These are phyloP conservation scores for Apodemus speciosus DNA, from an alignment of 2,113 vertebrate species.

Conservation along the genomic window DNA sequence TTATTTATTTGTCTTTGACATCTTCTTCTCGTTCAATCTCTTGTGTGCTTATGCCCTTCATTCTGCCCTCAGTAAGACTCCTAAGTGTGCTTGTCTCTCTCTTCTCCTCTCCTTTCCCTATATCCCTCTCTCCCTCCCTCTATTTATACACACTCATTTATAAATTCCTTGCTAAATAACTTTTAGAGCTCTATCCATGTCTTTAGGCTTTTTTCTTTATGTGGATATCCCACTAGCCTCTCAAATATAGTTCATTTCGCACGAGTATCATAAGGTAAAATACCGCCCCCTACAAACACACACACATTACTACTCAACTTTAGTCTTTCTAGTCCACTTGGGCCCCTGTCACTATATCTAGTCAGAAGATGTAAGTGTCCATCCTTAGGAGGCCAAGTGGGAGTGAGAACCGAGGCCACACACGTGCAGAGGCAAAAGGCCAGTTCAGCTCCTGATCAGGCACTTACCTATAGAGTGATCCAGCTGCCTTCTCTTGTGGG, in stretches of 20 bases:
- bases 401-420: too few relatives aligned
- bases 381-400: rapidly evolving
- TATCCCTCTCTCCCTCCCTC: neutral
- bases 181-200: neutral
- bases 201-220: neutral
- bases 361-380: neutral
- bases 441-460: neutral
- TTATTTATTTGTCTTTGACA: neutral
- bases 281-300: neutral
- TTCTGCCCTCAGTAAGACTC: neutral
- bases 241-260: neutral
- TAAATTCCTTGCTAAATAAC: neutral
- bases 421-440: rapidly evolving
- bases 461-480: rapidly evolving
- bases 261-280: neutral
- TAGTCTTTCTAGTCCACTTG: neutral
- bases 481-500: neutral
- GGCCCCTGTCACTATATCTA: neutral
- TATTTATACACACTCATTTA: neutral
- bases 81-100: neutral
- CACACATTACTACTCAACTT: too few relatives aligned
- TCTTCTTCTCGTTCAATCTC: neutral
- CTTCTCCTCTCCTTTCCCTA: too few relatives aligned
- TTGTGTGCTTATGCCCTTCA: neutral
- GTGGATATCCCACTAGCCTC: neutral